Evolutionary conservation across 2,888 invertebrate species (phyloP).

Genomic region (Metallyticus violacea): DNA sequence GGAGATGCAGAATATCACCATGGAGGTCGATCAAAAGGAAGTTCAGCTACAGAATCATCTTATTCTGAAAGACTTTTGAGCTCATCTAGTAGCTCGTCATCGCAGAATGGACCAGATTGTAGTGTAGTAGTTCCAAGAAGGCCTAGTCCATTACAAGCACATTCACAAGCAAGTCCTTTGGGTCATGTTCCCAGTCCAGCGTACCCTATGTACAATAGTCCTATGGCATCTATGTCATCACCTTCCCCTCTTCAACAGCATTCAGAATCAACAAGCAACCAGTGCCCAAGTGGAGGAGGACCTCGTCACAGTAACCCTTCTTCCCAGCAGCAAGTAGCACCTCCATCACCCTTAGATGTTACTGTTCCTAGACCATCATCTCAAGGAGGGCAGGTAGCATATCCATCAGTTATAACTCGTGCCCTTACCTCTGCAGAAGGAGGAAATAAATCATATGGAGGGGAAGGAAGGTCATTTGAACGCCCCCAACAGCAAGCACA

Average conservation of each 20-base stretch:
- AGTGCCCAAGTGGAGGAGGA: conserved; percentile 28
- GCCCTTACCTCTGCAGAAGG: conserved; percentile 43
- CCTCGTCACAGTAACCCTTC: conserved; percentile 44
- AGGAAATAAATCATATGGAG: conserved; percentile 8
- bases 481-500: conserved; percentile 42
- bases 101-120: conserved; percentile 65
- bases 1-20: conserved; percentile 27
- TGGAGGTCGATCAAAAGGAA: conserved; percentile 5
- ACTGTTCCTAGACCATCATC: conserved; percentile 63
- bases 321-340: conserved; percentile 50
- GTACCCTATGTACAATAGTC: conserved; percentile 82
- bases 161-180: conserved; percentile 69
- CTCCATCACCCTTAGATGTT: conserved; percentile 68
- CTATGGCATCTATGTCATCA: conserved; percentile 72
- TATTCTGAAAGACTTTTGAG: conserved; percentile 24
- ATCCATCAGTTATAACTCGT: conserved; percentile 79
- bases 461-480: conserved; percentile 40
- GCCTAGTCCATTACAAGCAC: conserved; percentile 65
- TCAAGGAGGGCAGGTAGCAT: conserved; percentile 61
- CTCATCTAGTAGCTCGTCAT: conserved; percentile 55
- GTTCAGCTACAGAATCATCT: conserved; percentile 13
- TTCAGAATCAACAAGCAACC: conserved; percentile 41
- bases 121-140: conserved; percentile 62
- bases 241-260: conserved; percentile 61
- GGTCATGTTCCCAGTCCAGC: conserved; percentile 75